Evolutionary conservation across 1,140 invertebrate species (phyloP), one percentile per base, ranked within the genome.

Genomic region (Drosophila chauvacae): DNA sequence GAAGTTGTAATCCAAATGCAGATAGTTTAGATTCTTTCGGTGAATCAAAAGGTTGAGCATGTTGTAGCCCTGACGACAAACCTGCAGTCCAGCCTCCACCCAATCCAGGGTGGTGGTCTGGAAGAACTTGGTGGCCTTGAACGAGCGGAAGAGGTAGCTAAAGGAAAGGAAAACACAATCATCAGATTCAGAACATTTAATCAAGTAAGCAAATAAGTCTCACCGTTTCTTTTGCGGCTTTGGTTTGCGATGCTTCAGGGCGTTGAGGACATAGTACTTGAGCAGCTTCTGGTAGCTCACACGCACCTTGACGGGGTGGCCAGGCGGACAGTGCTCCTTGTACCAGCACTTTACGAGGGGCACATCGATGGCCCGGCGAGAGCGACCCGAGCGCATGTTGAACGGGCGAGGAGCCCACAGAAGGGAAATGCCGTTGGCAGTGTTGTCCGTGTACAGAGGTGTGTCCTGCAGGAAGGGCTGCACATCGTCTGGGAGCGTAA

Each of bases 81-180:
- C 99, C 94, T 98, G 97, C 7, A 99, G 93, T 30, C 99, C 99
- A 58, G 98, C 98, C 93, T 99, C 99, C 2, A 99, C 99, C 99
- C 99, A 99, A 93, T 99, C 99, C 63, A 99, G 94, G 2, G 98
- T 99, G 16, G 99, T 99, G 0, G 98, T 98, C 95, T 99, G 99
- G 94, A 99, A 99, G 93, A 99, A 99, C 93, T 99, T 99, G 0
- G 99, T 99, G 0, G 98, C 97, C 93, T 99, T 99, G 93, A 99
- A 99, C 1, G 99, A 99, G 18, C 98, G 95, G 95, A 99, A 99
- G 16, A 99, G 93, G 91, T 99, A 99, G 9, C 91, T 92, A 33
- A 7, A 9, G 9, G 9, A 57, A 57, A 94, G 94, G 75, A 20
- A 73, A 5, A 73, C 4, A 10, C 7, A 60, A n/a, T 45, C 13